Conservation (phyloP, 23 tunicate genomes). For the Phallusia fumigata region DNA sequence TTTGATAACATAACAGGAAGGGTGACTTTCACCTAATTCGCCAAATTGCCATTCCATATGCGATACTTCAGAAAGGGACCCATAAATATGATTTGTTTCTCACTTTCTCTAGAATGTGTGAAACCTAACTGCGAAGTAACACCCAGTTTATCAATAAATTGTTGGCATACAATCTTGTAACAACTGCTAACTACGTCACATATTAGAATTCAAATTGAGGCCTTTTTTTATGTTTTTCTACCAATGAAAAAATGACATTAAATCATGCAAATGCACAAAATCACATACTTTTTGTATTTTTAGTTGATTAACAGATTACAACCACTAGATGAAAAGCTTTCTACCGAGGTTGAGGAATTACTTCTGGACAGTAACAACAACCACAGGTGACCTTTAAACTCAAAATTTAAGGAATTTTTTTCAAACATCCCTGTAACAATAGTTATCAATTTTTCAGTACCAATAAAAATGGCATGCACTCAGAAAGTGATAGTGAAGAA, state of each 20-base stretch:
- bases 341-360: constrained; percentile 34
- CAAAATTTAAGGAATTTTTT: neutral
- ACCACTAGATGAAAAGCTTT: constrained; percentile 42
- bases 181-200: too few species aligned
- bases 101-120: too few species aligned
- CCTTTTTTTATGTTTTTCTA: too few species aligned
- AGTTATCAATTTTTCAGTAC: neutral
- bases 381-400: neutral
- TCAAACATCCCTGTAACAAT: neutral
- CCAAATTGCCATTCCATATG: neutral
- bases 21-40: neutral
- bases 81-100: too few species aligned
- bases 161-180: too few species aligned
- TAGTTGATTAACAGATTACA: constrained; percentile 46
- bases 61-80: too few species aligned
- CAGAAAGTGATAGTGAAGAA: constrained; percentile 17
- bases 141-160: too few species aligned
- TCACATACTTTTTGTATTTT: neutral
- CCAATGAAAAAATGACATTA: too few species aligned
- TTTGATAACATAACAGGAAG: too few species aligned
- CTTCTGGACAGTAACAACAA: neutral
- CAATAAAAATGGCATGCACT: neutral
- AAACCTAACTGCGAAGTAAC: too few species aligned
- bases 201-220: too few species aligned
- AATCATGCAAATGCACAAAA: neutral